Conservation (phyloP, 2,797 vertebrate species). For the Hephaestus fuliginosus region DNA sequence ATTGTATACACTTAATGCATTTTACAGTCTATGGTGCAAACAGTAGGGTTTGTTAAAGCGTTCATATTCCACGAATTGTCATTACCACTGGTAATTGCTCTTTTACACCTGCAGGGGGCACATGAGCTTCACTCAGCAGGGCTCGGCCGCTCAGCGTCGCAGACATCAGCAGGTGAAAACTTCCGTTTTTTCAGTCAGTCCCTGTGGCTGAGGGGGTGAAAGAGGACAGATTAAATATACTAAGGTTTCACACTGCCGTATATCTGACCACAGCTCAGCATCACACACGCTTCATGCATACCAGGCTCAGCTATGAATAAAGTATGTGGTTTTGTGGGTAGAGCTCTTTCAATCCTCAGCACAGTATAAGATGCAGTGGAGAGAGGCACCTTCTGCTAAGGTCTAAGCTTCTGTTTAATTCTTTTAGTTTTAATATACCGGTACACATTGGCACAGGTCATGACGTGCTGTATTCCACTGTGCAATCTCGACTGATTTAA, state of each 20-base stretch:
- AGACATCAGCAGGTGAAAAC: constrained; percentile 1
- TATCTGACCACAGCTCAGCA: constrained; percentile 47
- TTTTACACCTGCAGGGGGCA: constrained; percentile 65
- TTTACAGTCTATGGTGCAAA: neutral
- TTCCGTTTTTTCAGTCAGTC: neutral
- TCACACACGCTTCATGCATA: constrained; percentile 51
- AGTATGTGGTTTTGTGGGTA: constrained; percentile 37
- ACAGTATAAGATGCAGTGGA: constrained; percentile 4
- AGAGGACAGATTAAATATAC: constrained; percentile 35
- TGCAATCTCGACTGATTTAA: neutral
- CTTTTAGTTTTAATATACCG: neutral
- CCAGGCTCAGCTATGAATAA: constrained; percentile 59
- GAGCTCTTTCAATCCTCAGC: constrained; percentile 3
- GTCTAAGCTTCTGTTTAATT: constrained; percentile 3
- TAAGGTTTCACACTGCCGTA: constrained; percentile 36
- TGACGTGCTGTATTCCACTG: neutral
- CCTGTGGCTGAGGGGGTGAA: constrained; percentile 18
- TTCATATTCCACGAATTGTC: neutral
- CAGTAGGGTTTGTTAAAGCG: neutral
- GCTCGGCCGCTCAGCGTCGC: neutral
- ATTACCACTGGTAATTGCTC: neutral
- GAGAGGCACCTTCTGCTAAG: constrained; percentile 5
- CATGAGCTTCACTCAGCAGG: constrained; percentile 21
- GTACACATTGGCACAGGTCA: neutral
- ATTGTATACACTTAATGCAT: neutral